Percentiles rank a stretch among this genome's conserved stretches.
phyloP scores from a whole-genome alignment of 2,888 invertebrate species.

The Oxytorus armatus region DNA sequence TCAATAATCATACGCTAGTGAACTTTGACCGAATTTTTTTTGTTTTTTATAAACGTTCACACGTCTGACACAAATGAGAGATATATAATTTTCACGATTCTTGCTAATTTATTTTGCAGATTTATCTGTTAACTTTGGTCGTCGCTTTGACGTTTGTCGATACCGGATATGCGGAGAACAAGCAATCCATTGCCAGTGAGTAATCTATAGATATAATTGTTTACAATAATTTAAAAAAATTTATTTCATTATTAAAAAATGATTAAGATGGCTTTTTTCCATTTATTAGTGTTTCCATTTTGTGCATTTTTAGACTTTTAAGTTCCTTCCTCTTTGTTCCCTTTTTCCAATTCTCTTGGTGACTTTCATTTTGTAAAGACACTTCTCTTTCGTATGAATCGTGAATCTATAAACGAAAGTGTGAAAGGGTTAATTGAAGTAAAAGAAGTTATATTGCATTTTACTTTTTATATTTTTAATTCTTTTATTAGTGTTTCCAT shows the following conservation, averaged over 20 bases:
- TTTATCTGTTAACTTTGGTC: slow-evolving; percentile 60
- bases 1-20: slow-evolving; percentile 7
- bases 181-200: slow-evolving; percentile 68
- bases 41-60: slow-evolving; percentile 4
- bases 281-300: no score
- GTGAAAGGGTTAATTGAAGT: no score
- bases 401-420: no score
- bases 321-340: no score
- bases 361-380: no score
- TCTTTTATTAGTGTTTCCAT: no score
- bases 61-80: slow-evolving; percentile 6
- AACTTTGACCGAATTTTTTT: slow-evolving; percentile 43
- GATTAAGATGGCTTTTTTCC: no score
- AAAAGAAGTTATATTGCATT: no score
- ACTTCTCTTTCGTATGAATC: no score
- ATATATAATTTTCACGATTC: slow-evolving; percentile 5
- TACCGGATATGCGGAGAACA: slow-evolving; percentile 70
- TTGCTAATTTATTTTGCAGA: slow-evolving; percentile 59
- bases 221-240: slow-evolving; percentile 6
- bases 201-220: slow-evolving; percentile 64
- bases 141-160: slow-evolving; percentile 52
- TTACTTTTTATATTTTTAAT: no score
- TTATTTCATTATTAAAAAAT: neutral
- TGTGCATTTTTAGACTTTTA: no score
- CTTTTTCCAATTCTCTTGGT: no score